Evolutionary conservation across 2,113 vertebrate genomes (phyloP).

Genomic region (Sminthopsis crassicaudata): DNA sequence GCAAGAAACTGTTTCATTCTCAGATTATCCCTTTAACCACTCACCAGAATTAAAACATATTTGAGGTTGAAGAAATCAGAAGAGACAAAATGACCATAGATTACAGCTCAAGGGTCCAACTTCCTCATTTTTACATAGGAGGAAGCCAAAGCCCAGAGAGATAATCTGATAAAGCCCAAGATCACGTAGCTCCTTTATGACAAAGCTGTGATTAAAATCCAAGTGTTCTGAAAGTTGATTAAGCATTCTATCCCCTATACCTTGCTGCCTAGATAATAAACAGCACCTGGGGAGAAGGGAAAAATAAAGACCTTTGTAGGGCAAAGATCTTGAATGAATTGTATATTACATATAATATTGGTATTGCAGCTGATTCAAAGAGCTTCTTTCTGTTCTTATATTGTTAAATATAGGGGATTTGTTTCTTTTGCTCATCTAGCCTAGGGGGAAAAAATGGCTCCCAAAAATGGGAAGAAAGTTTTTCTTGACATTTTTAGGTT

Average conservation of each 20-base stretch:
- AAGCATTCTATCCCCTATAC: not conserved
- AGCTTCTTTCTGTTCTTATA: conserved; percentile 50
- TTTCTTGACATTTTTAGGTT: conserved; percentile 8
- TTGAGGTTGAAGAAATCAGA: not conserved
- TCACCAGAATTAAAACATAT: not conserved
- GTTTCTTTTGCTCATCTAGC: conserved; percentile 50
- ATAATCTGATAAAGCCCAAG: not conserved
- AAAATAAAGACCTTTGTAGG: not conserved
- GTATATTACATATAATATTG: not conserved
- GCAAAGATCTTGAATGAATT: conserved; percentile 25
- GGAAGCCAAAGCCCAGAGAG: not conserved
- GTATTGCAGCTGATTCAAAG: conserved; percentile 31
- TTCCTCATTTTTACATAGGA: not conserved
- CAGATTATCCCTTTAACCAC: not conserved
- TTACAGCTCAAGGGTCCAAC: not conserved
- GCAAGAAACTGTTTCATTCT: not conserved
- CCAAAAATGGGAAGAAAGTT: conserved; percentile 31
- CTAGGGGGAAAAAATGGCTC: not conserved
- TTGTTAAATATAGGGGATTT: conserved; percentile 24
- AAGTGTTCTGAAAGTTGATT: not conserved
- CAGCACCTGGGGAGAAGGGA: not conserved
- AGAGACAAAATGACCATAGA: not conserved
- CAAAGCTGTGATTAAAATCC: not conserved
- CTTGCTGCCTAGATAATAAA: not conserved
- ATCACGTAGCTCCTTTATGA: not conserved